Conservation (phyloP, 2,888 invertebrate genomes). For the Willowsia nigromaculata region DNA sequence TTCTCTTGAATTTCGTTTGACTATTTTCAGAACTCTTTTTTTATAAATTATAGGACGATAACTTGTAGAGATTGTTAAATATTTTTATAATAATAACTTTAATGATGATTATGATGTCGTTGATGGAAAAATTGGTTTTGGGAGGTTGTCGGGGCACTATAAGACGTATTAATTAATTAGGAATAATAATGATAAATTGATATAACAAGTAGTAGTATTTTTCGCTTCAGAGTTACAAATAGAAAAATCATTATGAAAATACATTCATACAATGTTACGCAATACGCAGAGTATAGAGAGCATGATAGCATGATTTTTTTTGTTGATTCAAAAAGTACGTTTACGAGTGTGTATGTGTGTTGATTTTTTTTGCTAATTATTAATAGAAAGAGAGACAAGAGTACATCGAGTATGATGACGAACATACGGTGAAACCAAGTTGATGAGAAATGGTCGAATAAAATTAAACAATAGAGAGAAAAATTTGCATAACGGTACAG, state of each 20-base stretch:
- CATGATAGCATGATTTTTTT: not conserved
- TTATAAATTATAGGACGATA: not conserved
- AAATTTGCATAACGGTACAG: no score
- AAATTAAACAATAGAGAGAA: no score
- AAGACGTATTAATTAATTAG: not conserved
- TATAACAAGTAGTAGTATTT: not conserved
- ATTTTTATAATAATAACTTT: no score
- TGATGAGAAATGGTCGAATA: no score
- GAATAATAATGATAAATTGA: not conserved
- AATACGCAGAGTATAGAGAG: not conserved
- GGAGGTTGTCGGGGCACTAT: not conserved
- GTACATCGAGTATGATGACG: not conserved
- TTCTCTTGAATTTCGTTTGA: not conserved
- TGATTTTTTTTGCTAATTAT: not conserved
- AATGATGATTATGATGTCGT: no score
- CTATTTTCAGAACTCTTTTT: not conserved
- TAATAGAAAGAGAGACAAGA: not conserved
- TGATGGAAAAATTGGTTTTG: not conserved
- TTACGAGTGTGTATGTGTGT: not conserved
- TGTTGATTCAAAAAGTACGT: not conserved
- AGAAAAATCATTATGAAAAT: conserved; percentile 47
- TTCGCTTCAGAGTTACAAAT: conserved; percentile 5
- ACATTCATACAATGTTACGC: conserved; percentile 33
- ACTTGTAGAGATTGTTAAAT: not conserved
- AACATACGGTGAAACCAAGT: not conserved